phyloP scores from a whole-genome alignment of 2,797 vertebrate genomes.

The Dicrostonyx torquatus region DNA sequence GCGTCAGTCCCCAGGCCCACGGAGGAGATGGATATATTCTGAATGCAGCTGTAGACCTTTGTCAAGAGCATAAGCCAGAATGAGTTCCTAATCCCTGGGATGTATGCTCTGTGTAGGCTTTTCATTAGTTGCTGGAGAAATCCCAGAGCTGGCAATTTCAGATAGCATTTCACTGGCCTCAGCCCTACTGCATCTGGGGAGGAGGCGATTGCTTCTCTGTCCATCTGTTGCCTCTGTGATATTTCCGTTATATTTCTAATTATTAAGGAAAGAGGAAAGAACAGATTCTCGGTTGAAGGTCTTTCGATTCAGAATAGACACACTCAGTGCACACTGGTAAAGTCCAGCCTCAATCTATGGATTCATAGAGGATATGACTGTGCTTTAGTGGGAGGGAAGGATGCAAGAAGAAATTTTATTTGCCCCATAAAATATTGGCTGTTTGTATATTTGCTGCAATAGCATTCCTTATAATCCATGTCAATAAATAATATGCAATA shows the following conservation, averaged over 20 bases:
- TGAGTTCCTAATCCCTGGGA: conserved; percentile 80
- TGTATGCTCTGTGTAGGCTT: conserved; percentile 74
- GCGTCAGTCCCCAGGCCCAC: conserved; percentile 67
- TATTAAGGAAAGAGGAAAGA: conserved; percentile 1
- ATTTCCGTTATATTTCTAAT: conserved; percentile 64
- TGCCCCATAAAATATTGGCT: conserved; percentile 11
- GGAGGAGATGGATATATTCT: conserved; percentile 77
- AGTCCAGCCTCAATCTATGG: neutral
- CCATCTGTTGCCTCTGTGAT: conserved; percentile 63
- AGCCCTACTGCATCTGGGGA: conserved; percentile 35
- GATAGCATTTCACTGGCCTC: conserved; percentile 75
- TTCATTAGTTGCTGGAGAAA: conserved; percentile 80
- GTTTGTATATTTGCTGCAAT: neutral
- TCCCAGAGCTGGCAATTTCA: conserved; percentile 77
- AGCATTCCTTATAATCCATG: conserved; percentile 2
- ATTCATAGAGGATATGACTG: neutral
- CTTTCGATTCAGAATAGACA: conserved; percentile 32
- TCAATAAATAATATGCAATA: neutral
- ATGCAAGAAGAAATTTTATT: neutral
- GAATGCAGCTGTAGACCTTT: conserved; percentile 82
- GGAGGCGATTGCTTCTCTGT: conserved; percentile 56
- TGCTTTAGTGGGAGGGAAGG: neutral
- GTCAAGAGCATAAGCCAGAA: conserved; percentile 75
- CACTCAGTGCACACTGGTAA: neutral
- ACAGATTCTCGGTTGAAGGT: neutral